Evolutionary conservation across 1,140 invertebrate genomes (phyloP), one percentile per base, ranked within the genome.

Genomic region (Plutomurus gul): DNA sequence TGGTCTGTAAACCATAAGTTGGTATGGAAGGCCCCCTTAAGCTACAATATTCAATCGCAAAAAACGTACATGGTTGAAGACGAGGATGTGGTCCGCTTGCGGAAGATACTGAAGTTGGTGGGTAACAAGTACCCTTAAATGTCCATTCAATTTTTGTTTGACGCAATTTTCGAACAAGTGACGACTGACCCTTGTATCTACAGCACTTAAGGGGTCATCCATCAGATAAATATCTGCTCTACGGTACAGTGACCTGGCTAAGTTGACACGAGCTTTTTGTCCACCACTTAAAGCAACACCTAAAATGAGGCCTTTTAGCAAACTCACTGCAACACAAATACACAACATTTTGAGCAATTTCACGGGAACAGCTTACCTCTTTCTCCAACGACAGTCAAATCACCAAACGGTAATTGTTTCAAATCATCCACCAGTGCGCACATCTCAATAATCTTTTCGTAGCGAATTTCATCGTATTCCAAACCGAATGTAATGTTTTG

Each of bases 351-450:
- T 85, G 4, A 90, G 91, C 25, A 92, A 84, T 71, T 87, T 88
- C 40, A 92, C 87, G 77, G 90, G 84, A 82, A 90, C n/a, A n/a
- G n/a, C n/a, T n/a, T n/a, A n/a, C n/a, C 89, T 76, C 94, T 88
- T 83, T 96, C 94, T 4, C 96, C 96, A n/a, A 98, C 94, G 56
- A 96, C 88, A 0, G 96, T 98, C 84, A 91, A 91, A 85, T 98
- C 96, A 11, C 92, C 93, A 83, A 92, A 88, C 0, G 92, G 89
- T 82, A 96, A 91, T 16, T 92, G 89, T 65, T 91, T 89, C 73
- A 96, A 91, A 84, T 96, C 94, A n/a, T 88, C 88, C 36, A 89
- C 86, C 18, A 93, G 83, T 0, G 91, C 90, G 84, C 84, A 84
- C 74, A 85, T 70, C 75, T 80, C 78, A 36, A 86, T 3, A 18